Conservation (phyloP, 1,140 invertebrate genomes). For the Pachyrhynchus sulphureomaculatus region DNA sequence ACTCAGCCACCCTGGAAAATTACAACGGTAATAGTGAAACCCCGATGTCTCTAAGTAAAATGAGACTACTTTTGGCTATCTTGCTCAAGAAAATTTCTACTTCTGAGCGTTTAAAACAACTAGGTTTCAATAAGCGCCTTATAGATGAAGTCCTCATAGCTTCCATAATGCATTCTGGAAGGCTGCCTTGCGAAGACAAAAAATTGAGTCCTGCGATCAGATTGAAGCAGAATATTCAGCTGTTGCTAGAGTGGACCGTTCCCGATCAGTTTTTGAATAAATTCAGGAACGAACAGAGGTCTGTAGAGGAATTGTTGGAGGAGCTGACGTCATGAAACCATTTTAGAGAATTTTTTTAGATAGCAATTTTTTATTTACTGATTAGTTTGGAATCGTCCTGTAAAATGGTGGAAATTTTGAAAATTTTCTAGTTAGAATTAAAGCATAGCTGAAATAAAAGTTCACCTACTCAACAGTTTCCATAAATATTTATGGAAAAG, state of each 20-base stretch:
- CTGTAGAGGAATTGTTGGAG: conserved; percentile 75
- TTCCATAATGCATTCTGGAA: conserved; percentile 71
- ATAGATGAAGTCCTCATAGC: conserved; percentile 81
- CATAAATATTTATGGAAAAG: no score
- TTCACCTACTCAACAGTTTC: no score
- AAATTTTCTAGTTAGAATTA: no score
- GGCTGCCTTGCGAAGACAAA: conserved; percentile 60
- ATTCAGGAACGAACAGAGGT: conserved; percentile 70
- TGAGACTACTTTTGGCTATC: conserved; percentile 75
- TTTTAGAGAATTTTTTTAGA: background rate
- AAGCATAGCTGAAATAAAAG: no score
- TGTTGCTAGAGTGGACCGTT: conserved; percentile 78
- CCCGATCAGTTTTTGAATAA: conserved; percentile 74
- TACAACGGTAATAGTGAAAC: conserved; percentile 50
- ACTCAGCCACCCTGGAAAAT: conserved; percentile 44
- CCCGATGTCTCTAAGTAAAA: conserved; percentile 68
- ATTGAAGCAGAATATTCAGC: conserved; percentile 71
- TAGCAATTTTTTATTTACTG: background rate
- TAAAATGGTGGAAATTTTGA: no score
- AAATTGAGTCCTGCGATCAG: conserved; percentile 59
- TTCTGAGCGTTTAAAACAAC: conserved; percentile 69
- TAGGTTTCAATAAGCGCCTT: conserved; percentile 79
- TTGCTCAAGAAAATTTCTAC: conserved; percentile 79
- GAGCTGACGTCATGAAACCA: conserved; percentile 61
- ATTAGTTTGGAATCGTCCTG: no score